Percentiles rank a stretch among this genome's conserved stretches.
phyloP scores from a whole-genome alignment of 2,888 invertebrate species.

The Charanyca ferruginea region DNA sequence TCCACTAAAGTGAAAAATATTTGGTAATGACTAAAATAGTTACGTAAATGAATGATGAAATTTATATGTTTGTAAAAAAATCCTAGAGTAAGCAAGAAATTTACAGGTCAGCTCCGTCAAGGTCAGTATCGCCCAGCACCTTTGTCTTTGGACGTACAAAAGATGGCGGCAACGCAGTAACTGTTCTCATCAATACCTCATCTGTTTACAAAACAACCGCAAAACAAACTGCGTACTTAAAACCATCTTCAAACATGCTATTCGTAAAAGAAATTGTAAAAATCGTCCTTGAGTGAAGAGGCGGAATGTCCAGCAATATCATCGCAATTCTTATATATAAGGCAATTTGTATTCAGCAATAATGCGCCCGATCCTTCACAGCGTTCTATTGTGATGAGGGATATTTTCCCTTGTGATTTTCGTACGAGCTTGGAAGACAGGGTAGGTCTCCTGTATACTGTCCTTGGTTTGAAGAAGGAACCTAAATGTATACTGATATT shows the following conservation, averaged over 20 bases:
- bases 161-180: not conserved
- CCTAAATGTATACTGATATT: not conserved
- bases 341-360: conserved; percentile 72
- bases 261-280: conserved; percentile 49
- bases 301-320: conserved; percentile 62
- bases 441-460: conserved; percentile 1
- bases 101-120: no score
- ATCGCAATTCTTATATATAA: conserved; percentile 70
- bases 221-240: conserved; percentile 37
- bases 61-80: no score
- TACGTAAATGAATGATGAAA: no score
- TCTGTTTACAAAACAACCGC: not conserved
- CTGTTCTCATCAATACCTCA: not conserved
- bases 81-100: no score
- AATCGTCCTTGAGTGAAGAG: conserved; percentile 46
- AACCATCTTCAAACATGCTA: conserved; percentile 6
- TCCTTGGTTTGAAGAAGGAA: not conserved
- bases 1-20: no score
- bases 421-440: conserved; percentile 6
- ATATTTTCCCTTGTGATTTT: conserved; percentile 53
- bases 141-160: no score
- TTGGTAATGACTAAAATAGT: no score
- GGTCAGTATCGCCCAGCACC: no score
- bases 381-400: conserved; percentile 48
- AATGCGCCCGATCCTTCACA: conserved; percentile 59